A percentile compares a stretch with the other conserved stretches of the same genome.
Conservation (phyloP, 2,888 invertebrate species). For the Lumbricus terrestris region DNA sequence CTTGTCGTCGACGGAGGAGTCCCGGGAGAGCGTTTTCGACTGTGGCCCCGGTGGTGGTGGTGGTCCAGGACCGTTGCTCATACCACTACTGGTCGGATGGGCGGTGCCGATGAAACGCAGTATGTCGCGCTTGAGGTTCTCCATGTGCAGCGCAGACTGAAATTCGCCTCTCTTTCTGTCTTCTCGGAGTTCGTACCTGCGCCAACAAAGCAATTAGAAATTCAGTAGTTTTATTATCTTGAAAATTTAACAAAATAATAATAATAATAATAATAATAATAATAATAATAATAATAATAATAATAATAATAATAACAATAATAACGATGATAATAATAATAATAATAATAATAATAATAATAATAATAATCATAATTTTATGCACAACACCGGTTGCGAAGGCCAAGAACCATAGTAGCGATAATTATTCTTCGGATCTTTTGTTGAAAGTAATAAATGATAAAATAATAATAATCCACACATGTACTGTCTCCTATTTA, state of each 20-base stretch:
- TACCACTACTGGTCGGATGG: neutral
- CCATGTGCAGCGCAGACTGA: constrained; percentile 61
- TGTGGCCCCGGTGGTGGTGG: too few relatives aligned
- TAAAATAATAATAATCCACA: too few relatives aligned
- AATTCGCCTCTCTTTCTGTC: constrained; percentile 62
- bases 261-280: neutral
- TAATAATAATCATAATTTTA: too few relatives aligned
- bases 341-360: too few relatives aligned
- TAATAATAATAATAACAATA: too few relatives aligned
- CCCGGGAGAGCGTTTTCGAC: neutral
- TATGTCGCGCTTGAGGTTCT: constrained; percentile 62
- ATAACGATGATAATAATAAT: too few relatives aligned
- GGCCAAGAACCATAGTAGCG: too few relatives aligned
- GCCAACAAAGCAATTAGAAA: constrained; percentile 15
- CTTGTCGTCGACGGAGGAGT: constrained; percentile 11
- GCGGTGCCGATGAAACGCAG: constrained; percentile 50
- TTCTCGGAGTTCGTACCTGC: constrained; percentile 63
- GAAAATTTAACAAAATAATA: neutral
- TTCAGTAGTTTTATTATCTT: neutral
- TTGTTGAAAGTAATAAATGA: too few relatives aligned
- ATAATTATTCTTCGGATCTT: too few relatives aligned
- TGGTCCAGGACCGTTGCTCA: neutral
- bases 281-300: too few relatives aligned
- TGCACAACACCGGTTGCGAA: too few relatives aligned
- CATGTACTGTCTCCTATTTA: too few relatives aligned